Percentiles rank a stretch among this genome's conserved stretches.
Conservation (phyloP, 2,797 vertebrate genomes). For the Cryptoprocta ferox region DNA sequence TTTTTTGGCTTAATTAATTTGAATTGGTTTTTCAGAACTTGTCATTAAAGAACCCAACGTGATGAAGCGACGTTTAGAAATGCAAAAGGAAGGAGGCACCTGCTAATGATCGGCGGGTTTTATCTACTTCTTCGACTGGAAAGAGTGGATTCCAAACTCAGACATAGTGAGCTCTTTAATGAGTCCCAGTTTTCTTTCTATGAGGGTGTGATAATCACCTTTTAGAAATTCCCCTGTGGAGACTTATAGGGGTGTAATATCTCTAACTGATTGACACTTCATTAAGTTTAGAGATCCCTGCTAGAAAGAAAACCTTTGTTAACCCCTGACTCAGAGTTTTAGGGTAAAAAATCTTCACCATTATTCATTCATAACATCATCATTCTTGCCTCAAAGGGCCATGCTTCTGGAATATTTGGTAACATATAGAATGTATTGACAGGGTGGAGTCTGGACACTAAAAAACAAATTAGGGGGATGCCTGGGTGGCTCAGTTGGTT, state of each 20-base stretch:
- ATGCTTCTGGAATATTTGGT: neutral
- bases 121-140: neutral
- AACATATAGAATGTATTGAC: neutral
- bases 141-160: neutral
- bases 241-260: neutral
- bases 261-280: neutral
- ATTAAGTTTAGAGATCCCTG: neutral
- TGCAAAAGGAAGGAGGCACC: neutral
- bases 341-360: neutral
- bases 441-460: neutral
- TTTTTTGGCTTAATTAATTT: slow-evolving; percentile 20
- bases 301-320: neutral
- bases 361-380: neutral
- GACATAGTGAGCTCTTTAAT: neutral
- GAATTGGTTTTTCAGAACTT: neutral
- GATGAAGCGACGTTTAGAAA: neutral
- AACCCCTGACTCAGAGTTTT: neutral
- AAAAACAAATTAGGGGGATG: neutral
- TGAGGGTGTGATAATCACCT: neutral
- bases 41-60: neutral
- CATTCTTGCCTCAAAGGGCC: neutral
- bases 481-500: too few relatives aligned
- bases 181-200: neutral
- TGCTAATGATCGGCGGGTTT: neutral
- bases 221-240: neutral